A percentile compares a stretch with the other conserved stretches of the same genome.
phyloP scores from a whole-genome alignment of 2,113 vertebrate genomes.

The Saimiri boliviensis region DNA sequence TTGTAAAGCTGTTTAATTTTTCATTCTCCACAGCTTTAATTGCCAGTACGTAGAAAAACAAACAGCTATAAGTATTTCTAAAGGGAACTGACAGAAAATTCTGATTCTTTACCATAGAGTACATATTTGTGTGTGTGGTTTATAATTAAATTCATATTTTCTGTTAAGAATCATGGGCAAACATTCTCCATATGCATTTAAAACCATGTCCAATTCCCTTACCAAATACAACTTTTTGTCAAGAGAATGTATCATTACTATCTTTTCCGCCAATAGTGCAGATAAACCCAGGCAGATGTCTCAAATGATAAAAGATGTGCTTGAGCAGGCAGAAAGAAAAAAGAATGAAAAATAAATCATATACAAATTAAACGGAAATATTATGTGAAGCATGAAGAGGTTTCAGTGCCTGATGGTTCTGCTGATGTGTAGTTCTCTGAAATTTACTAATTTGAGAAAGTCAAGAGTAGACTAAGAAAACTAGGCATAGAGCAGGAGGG shows the following conservation, averaged over 20 bases:
- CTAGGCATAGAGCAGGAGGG: neutral
- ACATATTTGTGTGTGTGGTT: neutral
- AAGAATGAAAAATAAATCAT: neutral
- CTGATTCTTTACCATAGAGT: neutral
- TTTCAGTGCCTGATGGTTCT: neutral
- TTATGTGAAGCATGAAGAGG: neutral
- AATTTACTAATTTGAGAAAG: neutral
- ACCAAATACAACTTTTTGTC: neutral
- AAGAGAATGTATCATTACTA: neutral
- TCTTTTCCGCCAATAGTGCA: neutral
- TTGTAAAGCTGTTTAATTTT: constrained; percentile 2
- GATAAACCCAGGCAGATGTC: neutral
- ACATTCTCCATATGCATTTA: neutral
- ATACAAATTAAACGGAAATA: neutral
- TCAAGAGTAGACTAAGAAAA: neutral
- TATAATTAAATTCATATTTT: neutral
- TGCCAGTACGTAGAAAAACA: neutral
- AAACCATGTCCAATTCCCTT: neutral
- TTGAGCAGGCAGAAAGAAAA: neutral
- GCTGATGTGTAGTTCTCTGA: neutral
- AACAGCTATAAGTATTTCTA: constrained; percentile 34
- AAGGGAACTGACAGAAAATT: neutral
- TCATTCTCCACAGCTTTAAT: constrained; percentile 36
- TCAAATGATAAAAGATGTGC: neutral
- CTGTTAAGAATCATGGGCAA: neutral